phyloP scores from a whole-genome alignment of 2,113 vertebrate genomes.

The Spheniscus mendiculus region DNA sequence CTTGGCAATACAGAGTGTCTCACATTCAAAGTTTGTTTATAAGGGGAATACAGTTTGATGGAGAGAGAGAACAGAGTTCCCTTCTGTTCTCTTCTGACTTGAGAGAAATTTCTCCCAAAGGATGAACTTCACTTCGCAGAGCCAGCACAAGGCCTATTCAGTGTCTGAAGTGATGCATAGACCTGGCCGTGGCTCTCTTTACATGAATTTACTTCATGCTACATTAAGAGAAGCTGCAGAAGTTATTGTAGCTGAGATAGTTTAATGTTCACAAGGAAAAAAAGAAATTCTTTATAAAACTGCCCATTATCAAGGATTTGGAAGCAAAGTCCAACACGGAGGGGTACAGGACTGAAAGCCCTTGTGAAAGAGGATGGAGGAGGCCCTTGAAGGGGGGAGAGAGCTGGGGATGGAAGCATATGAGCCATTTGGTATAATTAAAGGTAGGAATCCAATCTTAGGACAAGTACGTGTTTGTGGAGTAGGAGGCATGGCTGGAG shows the following conservation, averaged over 20 bases:
- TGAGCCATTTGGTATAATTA: neutral
- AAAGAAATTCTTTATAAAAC: neutral
- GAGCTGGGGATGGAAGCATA: neutral
- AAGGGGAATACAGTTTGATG: conserved; percentile 18
- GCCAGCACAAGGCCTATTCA: conserved; percentile 39
- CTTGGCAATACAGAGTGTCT: conserved; percentile 38
- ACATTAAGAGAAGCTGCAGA: conserved; percentile 39
- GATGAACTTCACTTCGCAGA: neutral
- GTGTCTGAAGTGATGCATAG: conserved; percentile 28
- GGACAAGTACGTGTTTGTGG: neutral
- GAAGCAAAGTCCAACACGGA: neutral
- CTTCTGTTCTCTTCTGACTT: conserved; percentile 45
- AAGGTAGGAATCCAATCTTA: neutral
- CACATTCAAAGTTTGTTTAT: conserved; percentile 61
- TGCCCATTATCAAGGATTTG: neutral
- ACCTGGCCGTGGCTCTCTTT: neutral
- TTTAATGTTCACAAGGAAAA: neutral
- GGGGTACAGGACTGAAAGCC: neutral
- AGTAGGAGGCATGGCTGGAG: neutral
- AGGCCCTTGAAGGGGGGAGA: neutral
- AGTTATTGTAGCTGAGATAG: neutral
- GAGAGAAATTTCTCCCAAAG: conserved; percentile 36
- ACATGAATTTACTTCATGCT: neutral
- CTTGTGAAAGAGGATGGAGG: neutral
- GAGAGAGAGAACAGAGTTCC: conserved; percentile 44